Conservation (phyloP, 2,888 invertebrate genomes). For the Drosophila gaucha region DNA sequence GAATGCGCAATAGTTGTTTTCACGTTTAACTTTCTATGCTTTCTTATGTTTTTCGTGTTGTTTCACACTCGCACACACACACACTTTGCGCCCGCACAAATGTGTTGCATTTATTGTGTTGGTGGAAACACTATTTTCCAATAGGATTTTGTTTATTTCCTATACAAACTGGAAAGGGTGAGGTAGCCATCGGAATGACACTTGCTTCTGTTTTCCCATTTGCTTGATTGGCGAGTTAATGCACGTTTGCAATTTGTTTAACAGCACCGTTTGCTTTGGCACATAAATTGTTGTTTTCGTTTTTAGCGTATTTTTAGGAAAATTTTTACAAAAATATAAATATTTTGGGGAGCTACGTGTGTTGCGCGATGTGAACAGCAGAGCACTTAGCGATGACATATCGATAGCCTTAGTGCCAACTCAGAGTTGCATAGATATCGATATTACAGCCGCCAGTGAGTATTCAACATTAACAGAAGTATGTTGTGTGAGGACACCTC, state of each 20-base stretch:
- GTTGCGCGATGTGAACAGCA: constrained; percentile 23
- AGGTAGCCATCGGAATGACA: constrained; percentile 55
- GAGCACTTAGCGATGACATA: constrained; percentile 32
- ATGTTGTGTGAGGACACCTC: background rate
- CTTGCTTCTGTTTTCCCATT: constrained; percentile 8
- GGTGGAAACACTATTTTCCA: constrained; percentile 55
- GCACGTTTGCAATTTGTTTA: background rate
- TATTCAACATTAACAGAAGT: constrained; percentile 2
- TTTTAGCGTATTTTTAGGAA: background rate
- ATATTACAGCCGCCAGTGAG: background rate
- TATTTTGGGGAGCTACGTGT: constrained; percentile 15
- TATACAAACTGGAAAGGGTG: constrained; percentile 46
- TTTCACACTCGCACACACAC: constrained; percentile 14
- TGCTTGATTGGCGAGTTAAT: background rate
- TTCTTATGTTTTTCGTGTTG: constrained; percentile 41
- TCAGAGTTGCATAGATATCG: constrained; percentile 7
- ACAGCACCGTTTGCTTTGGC: constrained; percentile 21
- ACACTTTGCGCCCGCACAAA: constrained; percentile 71
- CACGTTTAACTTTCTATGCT: constrained; percentile 51
- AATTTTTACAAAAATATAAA: constrained; percentile 13
- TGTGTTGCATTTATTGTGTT: constrained; percentile 51
- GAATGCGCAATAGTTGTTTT: constrained; percentile 71
- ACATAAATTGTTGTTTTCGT: constrained; percentile 21
- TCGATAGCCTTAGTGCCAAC: background rate
- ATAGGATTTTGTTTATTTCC: constrained; percentile 67